Base-by-base conservation (phyloP, 2,113 vertebrate species). In the Damaliscus lunatus region DNA sequence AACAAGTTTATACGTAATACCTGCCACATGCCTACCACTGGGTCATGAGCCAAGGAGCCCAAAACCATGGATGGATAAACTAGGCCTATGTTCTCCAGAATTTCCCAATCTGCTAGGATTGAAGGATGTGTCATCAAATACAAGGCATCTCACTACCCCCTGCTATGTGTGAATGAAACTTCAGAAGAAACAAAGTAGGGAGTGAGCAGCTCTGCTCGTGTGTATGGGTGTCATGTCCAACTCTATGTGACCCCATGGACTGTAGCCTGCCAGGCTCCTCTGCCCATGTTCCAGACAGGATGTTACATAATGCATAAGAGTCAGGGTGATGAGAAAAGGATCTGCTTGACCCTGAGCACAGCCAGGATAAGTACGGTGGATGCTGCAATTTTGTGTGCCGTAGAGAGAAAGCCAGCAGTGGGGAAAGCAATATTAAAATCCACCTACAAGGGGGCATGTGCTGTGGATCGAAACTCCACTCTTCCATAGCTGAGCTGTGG, bases 341-440 rank as follows among this genome's bases (percentile, higher is more conserved):
- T 74, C 33, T 81, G 62, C 12, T 46, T n/a, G 64, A 60, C 46
- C 9, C 67, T 2, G 10, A 53, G 13, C 14, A 25, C 29, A 85
- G 21, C 17, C 23, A 78, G 83, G 17, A 21, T 52, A 29, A 59
- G 16, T 3, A 40, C 1, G 4, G 48, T 59, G 3, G 33, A 77
- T 6, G 6, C 10, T 27, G 46, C 15, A 48, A 1, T 11, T 33
- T 11, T n/a, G 31, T 10, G n/a, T 46, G 15, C n/a, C 2, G 3
- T 7, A 2, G n/a, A 27, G 11, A 62, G 17, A 53, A 55, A 77
- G 93, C 53, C 36, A 33, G 36, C 11, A 13, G 29, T 33, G 21
- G 15, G 19, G 52, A 36, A 92, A 86, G 16, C 21, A 33, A 15
- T 23, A 52, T 23, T 59, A 40, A 62, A 83, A 36, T 29, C 64